Percentiles rank a stretch among this genome's conserved stretches.
Evolutionary conservation across 2,113 vertebrate genomes (phyloP).

Genomic region (Megaleporinus macrocephalus): DNA sequence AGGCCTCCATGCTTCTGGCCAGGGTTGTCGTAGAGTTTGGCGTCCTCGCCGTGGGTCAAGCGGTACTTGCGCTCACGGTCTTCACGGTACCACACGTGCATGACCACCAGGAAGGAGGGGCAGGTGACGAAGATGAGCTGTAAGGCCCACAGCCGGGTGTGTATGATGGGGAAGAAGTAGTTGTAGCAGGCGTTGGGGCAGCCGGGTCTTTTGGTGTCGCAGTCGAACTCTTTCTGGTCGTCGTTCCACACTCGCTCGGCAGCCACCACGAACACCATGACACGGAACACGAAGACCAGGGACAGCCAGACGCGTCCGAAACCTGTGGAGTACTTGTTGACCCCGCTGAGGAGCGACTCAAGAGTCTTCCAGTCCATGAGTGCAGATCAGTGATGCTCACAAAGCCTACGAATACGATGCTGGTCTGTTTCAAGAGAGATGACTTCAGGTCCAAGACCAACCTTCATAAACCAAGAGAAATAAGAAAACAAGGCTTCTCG

Average conservation of each 20-base stretch:
- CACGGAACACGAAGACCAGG: conserved; percentile 81
- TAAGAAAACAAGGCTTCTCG: not conserved
- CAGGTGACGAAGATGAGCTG: conserved; percentile 94
- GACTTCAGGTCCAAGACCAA: not conserved
- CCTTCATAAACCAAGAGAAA: conserved; percentile 2
- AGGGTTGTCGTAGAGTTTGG: conserved; percentile 70
- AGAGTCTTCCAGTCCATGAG: conserved; percentile 82
- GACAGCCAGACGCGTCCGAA: conserved; percentile 85
- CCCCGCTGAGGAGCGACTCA: conserved; percentile 78
- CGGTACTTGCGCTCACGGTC: conserved; percentile 75
- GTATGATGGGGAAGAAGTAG: conserved; percentile 88
- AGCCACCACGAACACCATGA: conserved; percentile 81
- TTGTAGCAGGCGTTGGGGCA: conserved; percentile 84
- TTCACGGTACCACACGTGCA: conserved; percentile 80
- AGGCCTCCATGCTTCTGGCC: conserved; percentile 88
- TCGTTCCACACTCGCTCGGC: conserved; percentile 81
- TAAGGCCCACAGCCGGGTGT: conserved; percentile 90
- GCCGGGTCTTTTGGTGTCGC: conserved; percentile 82
- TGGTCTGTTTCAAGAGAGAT: not conserved
- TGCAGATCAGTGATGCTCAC: not conserved
- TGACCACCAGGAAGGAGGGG: conserved; percentile 82
- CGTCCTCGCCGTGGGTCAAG: conserved; percentile 67
- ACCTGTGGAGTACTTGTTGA: conserved; percentile 83
- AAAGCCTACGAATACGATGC: not conserved
- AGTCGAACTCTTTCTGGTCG: conserved; percentile 81